Percentiles rank a stretch among this genome's conserved stretches.
Conservation (phyloP, 2,888 invertebrate species). For the Empis livida region DNA sequence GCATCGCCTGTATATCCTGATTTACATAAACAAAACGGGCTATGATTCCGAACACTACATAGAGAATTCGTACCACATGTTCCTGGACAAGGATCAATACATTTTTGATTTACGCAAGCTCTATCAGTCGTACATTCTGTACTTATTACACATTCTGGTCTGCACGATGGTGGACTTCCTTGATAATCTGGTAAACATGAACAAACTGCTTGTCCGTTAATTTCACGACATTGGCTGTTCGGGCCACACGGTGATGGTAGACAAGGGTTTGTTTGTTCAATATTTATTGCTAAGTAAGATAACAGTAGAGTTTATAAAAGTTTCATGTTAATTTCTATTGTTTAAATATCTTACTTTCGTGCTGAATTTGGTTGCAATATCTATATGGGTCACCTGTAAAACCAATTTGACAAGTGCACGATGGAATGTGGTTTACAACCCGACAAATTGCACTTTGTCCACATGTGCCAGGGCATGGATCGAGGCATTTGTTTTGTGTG, state of each 20-base stretch:
- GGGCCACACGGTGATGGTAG: conserved; percentile 53
- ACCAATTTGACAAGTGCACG: conserved; percentile 62
- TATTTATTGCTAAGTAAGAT: conserved; percentile 12
- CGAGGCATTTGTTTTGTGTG: conserved; percentile 63
- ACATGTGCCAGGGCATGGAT: conserved; percentile 73
- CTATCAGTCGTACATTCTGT: conserved; percentile 47
- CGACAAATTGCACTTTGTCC: conserved; percentile 63
- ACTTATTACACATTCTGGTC: conserved; percentile 55
- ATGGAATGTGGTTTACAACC: conserved; percentile 71
- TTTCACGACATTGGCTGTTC: conserved; percentile 49
- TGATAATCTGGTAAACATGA: conserved; percentile 47
- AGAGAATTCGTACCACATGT: conserved; percentile 50
- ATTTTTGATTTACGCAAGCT: conserved; percentile 54
- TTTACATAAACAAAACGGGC: conserved; percentile 63
- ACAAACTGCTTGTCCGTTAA: conserved; percentile 48
- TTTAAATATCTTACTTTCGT: conserved; percentile 45
- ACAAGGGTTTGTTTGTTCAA: conserved; percentile 34
- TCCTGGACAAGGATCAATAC: conserved; percentile 49
- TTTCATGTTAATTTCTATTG: no score
- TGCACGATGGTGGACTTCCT: conserved; percentile 53
- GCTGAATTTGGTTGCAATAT: conserved; percentile 41
- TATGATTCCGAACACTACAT: conserved; percentile 64
- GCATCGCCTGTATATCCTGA: conserved; percentile 61
- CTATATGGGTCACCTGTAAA: conserved; percentile 71
- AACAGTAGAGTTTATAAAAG: background rate